phyloP scores from a whole-genome alignment of 2,113 vertebrate species.

The Stegostoma tigrinum region DNA sequence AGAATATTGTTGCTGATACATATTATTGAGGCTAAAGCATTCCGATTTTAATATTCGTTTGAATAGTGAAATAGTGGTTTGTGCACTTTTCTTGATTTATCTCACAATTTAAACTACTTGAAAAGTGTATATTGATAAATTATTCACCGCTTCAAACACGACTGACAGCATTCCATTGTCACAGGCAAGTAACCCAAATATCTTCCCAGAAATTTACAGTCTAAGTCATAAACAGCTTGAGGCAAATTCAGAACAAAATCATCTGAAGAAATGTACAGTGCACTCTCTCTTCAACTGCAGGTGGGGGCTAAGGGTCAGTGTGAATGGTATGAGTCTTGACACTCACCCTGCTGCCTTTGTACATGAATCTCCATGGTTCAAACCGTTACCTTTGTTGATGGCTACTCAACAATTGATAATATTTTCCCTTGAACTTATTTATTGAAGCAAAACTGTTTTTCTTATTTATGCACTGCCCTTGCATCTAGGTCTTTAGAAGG shows the following conservation, averaged over 20 bases:
- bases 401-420: neutral
- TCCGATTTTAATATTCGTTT: neutral
- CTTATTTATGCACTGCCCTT: neutral
- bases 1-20: neutral
- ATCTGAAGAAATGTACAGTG: neutral
- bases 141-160: neutral
- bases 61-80: neutral
- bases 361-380: neutral
- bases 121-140: neutral
- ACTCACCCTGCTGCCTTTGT: neutral
- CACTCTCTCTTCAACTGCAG: neutral
- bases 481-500: neutral
- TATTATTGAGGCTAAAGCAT: neutral
- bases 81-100: neutral
- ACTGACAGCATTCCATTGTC: neutral
- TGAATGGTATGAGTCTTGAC: neutral
- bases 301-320: neutral
- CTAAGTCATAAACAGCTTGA: neutral
- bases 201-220: neutral
- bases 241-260: neutral
- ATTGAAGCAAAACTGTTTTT: neutral
- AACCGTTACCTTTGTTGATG: neutral
- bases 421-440: neutral
- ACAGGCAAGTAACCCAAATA: neutral
- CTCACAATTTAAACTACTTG: neutral